Base-by-base conservation (phyloP, 64 coral and sea anemone genomes). In the Montipora efflorescens region DNA sequence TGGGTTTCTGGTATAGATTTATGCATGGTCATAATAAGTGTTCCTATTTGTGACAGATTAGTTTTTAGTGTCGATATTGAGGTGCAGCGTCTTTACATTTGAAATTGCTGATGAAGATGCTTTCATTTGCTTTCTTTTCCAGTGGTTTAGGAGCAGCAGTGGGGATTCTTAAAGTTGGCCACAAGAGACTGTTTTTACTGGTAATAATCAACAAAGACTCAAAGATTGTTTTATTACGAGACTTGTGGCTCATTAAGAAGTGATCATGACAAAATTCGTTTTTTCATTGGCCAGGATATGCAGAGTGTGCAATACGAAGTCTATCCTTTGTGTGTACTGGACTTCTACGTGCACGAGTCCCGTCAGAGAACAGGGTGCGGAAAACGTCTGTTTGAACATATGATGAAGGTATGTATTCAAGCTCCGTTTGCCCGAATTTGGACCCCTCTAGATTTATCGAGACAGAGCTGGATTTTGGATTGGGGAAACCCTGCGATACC, bases 281-380 rank as follows among this genome's bases (percentile, higher is more conserved):
- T 46, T 46, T 89, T 48, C 76, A 23, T 66, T 87, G 13, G 5
- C 46, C 57, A 99, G 98, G 98, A 99, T 67, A 80, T 87, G 47
- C 98, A 96, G 53, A 93, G 93, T 78, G 82, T 94, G 84, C 98
- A 99, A 62, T 88, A 96, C 82, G 98, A 99, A 88, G 98, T 99
- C 4, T 91, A 94, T 15, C 98, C 98, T 14, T 81, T 99, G 45
- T 99, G 98, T 88, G 92, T 99, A 4, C 75, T 99, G 85, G 98
- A 99, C 88, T 99, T 99, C 79, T 99, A 99, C 47, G 75, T 99
- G 1, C 98, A 99, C 76, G 92, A 96, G 59, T 92, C 98, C 78
- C 87, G 78, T 70, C 98, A 99, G 75, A 89, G 98, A 70, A 96
- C 87, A 83, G 98, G 98, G 15, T 99, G 83, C 82, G 95, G 98